Conservation (phyloP, 2,888 invertebrate genomes). For the Spilarctia lutea region DNA sequence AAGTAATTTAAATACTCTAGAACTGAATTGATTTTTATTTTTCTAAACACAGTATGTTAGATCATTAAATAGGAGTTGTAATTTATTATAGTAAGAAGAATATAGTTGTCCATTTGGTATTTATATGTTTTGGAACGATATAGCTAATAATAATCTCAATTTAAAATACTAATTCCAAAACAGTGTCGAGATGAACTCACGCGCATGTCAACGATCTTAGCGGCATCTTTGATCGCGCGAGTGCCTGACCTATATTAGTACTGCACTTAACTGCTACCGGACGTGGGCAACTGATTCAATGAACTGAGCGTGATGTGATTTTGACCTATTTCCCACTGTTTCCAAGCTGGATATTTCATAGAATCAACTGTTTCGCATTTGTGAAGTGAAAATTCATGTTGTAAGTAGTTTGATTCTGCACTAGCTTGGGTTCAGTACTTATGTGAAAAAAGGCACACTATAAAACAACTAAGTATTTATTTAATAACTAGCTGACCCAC, state of each 20-base stretch:
- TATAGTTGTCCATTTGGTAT: no score
- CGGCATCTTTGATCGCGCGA: constrained; percentile 69
- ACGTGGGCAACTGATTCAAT: constrained; percentile 58
- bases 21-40: no score
- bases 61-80: no score
- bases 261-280: constrained; percentile 62
- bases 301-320: constrained; percentile 53
- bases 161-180: constrained; percentile 64
- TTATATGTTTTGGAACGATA: no score
- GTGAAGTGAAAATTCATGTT: not conserved
- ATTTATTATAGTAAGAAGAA: no score
- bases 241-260: constrained; percentile 68
- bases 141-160: no score
- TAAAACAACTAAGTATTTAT: no score
- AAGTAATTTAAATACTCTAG: no score
- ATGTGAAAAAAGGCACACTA: not conserved
- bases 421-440: not conserved
- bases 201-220: constrained; percentile 64
- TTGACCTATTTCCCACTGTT: constrained; percentile 46
- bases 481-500: no score
- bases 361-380: not conserved
- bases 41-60: no score
- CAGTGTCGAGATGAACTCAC: constrained; percentile 55
- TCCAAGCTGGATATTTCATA: constrained; percentile 6
- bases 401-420: not conserved